Conservation (phyloP, 2,113 vertebrate species). For the Smithornis capensis region DNA sequence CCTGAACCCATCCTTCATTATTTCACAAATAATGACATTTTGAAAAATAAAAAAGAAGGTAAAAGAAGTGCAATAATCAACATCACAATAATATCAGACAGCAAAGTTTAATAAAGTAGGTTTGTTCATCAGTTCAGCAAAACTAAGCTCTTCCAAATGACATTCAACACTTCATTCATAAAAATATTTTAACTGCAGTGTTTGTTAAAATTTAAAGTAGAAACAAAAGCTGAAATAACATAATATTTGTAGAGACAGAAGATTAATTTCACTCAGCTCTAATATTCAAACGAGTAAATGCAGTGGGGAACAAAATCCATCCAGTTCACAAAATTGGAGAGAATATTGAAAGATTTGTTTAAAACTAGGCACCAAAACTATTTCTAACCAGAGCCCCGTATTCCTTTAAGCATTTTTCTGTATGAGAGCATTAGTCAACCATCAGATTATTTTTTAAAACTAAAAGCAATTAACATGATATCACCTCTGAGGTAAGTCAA, state of each 20-base stretch:
- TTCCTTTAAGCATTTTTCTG: not conserved
- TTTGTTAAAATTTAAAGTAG: not conserved
- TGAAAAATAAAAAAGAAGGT: not conserved
- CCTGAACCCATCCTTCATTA: not conserved
- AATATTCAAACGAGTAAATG: not conserved
- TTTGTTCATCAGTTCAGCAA: not conserved
- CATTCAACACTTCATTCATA: not conserved
- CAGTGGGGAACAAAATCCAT: not conserved
- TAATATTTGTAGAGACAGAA: not conserved
- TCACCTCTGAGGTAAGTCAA: not conserved
- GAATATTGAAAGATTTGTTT: not conserved
- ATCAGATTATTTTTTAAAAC: not conserved
- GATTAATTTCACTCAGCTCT: not conserved
- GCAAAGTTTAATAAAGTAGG: rapidly evolving
- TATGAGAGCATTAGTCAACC: not conserved
- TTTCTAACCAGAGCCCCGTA: not conserved
- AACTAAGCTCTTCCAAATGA: not conserved
- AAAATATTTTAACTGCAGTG: not conserved
- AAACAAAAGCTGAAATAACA: not conserved
- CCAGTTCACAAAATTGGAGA: not conserved
- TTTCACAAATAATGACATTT: not conserved
- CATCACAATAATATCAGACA: not conserved
- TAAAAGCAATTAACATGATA: not conserved
- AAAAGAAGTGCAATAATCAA: not conserved
- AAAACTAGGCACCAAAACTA: not conserved